These are phyloP conservation scores for Ariolimax columbianus DNA, from an alignment of 2,888 invertebrate genomes.

Conservation along the genomic window DNA sequence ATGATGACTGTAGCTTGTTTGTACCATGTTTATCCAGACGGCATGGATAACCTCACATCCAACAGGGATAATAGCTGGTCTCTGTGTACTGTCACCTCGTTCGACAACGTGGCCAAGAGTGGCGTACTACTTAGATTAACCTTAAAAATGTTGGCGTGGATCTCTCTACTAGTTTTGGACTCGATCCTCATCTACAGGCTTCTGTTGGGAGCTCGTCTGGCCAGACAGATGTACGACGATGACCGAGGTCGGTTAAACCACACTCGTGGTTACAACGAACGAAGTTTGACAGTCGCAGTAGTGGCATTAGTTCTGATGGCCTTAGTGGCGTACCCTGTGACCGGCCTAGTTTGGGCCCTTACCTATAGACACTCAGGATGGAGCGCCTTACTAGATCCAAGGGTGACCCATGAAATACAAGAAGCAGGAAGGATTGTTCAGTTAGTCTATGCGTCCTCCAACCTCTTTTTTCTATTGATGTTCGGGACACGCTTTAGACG, in stretches of 20 bases:
- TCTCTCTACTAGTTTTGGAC: conserved; percentile 26
- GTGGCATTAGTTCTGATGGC: conserved; percentile 24
- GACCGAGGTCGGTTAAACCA: background rate
- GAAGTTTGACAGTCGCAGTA: conserved; percentile 19
- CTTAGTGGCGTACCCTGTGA: conserved; percentile 20
- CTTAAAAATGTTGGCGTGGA: conserved; percentile 13
- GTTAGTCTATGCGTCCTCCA: conserved; percentile 18
- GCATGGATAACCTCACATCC: background rate
- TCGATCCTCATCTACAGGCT: conserved; percentile 28
- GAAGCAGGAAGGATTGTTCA: conserved; percentile 13
- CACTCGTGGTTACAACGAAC: conserved; percentile 19
- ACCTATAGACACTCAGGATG: background rate
- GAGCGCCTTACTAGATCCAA: conserved; percentile 12
- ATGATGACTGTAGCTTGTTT: conserved; percentile 4
- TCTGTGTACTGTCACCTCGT: background rate
- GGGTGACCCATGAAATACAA: background rate
- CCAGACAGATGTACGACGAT: conserved; percentile 4
- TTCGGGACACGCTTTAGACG: conserved; percentile 24
- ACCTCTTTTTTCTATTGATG: conserved; percentile 21
- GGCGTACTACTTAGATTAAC: conserved; percentile 10
- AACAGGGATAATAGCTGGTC: background rate
- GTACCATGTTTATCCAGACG: conserved; percentile 11
- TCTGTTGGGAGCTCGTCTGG: conserved; percentile 7
- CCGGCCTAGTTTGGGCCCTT: conserved; percentile 20
- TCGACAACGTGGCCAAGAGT: background rate